Evolutionary conservation across 2,797 vertebrate genomes (phyloP), one percentile per base, ranked within the genome.

Genomic region (Tauraco hartlaubi): DNA sequence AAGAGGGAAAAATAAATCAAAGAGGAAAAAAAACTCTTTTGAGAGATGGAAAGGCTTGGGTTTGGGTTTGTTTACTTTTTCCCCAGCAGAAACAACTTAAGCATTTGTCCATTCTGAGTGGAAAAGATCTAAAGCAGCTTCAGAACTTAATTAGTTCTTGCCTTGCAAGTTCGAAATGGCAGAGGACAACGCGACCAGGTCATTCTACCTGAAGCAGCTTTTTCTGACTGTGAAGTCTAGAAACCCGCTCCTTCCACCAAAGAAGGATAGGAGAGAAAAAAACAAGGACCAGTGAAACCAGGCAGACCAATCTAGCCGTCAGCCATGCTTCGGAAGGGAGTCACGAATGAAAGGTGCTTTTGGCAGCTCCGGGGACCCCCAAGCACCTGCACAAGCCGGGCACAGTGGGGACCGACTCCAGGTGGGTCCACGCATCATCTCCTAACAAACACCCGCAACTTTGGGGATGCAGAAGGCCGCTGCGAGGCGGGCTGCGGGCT

Each of bases 401-500:
- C 55, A 10, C 7, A 17, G 51, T 6, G 5, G 31, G 26, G 20
- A 28, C 12, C 3, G 13, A 6, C 9, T 25, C 20, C 51, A 5
- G 68, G 66, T 5, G 4, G 13, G 15, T 41, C 18, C 5, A 3
- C 1, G 2, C 46, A 44, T 12, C 48, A 2, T 2, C 59, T 44
- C 46, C 51, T 31, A 11, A 33, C 15, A 33, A 37, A 35, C 1
- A 4, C 28, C 59, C 2, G 6, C 29, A 2, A 1, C 15, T 37
- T 23, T 4, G 15, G 9, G 1, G 21, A 9, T 6, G 11, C 2
- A 9, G n/a, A 14, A 29, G 19, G 18, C 18, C 2, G 14, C 67
- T 35, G 35, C n/a, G 19, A 0, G 1, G 11, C 37, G 25, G 28
- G 1, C 15, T 2, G 0, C 1, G 15, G 49, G 16, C 15, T 1